These are phyloP conservation scores for Neopipo cinnamomea DNA, from an alignment of 2,113 vertebrate genomes.

Conservation along the genomic window DNA sequence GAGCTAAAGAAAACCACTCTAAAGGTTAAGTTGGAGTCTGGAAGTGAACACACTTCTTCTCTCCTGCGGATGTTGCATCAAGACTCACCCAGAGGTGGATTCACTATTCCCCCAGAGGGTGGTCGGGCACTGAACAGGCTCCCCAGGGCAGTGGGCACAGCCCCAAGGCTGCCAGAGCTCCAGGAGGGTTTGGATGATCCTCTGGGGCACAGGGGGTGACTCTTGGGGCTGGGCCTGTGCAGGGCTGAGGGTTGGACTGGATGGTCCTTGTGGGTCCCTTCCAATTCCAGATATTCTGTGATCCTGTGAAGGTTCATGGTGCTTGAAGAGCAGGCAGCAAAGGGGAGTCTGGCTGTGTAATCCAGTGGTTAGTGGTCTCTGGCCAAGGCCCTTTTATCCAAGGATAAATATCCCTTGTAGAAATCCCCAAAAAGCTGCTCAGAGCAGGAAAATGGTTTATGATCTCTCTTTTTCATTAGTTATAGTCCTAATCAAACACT, in stretches of 20 bases:
- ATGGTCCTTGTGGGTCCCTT: background rate
- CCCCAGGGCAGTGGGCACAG: background rate
- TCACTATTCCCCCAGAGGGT: background rate
- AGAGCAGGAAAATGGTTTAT: background rate
- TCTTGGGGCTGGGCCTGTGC: background rate
- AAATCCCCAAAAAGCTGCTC: background rate
- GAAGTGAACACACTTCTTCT: background rate
- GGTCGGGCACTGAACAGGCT: background rate
- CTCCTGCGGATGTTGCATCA: background rate
- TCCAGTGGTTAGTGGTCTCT: background rate
- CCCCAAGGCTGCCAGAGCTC: background rate
- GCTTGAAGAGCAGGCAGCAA: background rate
- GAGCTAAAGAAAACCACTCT: background rate
- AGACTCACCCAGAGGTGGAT: too few species aligned
- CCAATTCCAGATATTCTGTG: background rate
- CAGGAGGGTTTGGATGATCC: background rate
- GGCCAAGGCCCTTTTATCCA: background rate
- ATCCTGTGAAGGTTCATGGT: background rate
- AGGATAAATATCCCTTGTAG: background rate
- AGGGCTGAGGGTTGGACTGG: background rate
- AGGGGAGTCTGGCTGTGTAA: background rate
- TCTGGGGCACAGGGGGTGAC: background rate
- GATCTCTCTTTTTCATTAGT: background rate
- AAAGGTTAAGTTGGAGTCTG: background rate
- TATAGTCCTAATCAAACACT: background rate